phyloP scores from a whole-genome alignment of 2,797 vertebrate genomes.

The Monodelphis domestica region DNA sequence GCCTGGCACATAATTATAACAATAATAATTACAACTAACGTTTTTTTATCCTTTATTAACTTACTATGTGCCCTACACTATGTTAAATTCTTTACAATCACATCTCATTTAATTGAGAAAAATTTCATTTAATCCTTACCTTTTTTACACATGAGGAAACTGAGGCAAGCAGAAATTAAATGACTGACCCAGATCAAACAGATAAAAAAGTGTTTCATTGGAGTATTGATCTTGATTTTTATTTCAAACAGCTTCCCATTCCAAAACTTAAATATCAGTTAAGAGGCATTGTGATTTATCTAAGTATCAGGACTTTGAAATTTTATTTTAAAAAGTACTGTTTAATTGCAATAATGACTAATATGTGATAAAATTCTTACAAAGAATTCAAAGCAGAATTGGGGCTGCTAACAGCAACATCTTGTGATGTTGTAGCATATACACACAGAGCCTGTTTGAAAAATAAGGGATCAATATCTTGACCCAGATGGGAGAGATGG shows the following conservation, averaged over 20 bases:
- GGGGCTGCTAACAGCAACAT: not conserved
- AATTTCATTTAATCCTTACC: not conserved
- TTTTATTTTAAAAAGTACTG: not conserved
- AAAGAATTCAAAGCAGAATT: conserved; percentile 22
- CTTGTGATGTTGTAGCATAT: not conserved
- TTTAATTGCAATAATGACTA: conserved; percentile 20
- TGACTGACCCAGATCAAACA: not conserved
- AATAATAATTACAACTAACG: not conserved
- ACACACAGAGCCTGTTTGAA: not conserved
- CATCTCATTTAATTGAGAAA: not conserved
- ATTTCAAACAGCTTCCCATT: not conserved
- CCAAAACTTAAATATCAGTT: not conserved
- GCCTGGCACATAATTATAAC: not conserved
- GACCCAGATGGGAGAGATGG: conserved; percentile 27
- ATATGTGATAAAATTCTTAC: conserved; percentile 11
- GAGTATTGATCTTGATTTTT: not conserved
- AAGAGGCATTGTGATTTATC: not conserved
- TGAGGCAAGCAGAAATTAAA: not conserved
- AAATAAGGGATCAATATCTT: not conserved
- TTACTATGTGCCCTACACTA: no score
- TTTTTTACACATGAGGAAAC: not conserved
- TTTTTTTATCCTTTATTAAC: not conserved
- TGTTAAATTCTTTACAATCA: not conserved
- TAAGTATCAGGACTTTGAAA: conserved; percentile 25
- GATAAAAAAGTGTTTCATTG: not conserved